Conservation (phyloP, 2,113 vertebrate species). For the Platysternon megacephalum region DNA sequence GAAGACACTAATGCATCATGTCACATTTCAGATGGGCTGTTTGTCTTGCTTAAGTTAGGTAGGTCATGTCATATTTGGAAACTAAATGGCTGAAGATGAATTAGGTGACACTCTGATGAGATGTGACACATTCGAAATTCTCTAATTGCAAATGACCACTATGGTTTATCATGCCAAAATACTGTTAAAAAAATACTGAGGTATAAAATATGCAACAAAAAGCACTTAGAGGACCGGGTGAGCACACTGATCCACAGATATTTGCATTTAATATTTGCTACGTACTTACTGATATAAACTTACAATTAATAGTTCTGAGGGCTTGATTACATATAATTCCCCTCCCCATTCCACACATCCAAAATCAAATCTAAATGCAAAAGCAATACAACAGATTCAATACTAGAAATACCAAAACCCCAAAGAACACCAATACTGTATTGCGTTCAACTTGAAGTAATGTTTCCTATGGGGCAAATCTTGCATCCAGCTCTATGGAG, state of each 20-base stretch:
- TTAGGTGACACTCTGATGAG: neutral
- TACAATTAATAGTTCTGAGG: neutral
- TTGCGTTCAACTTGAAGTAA: fast-evolving
- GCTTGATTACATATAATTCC: fast-evolving
- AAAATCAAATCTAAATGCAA: neutral
- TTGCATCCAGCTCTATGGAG: neutral
- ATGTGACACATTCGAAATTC: neutral
- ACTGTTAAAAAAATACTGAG: neutral
- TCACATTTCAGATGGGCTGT: too few relatives aligned
- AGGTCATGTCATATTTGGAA: neutral
- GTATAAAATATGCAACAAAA: neutral
- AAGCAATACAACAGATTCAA: neutral
- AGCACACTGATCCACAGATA: neutral
- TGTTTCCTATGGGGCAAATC: neutral
- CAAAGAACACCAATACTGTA: neutral
- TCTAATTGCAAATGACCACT: neutral
- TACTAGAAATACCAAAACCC: neutral
- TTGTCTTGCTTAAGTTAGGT: neutral
- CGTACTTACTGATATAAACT: neutral
- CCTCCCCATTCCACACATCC: neutral
- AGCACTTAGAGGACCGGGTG: neutral
- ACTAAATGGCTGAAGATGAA: neutral
- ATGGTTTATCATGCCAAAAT: neutral
- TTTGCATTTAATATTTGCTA: neutral
- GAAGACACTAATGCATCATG: neutral